Percentiles rank a stretch among this genome's conserved stretches.
phyloP scores from a whole-genome alignment of 2,797 vertebrate genomes.

The Darevskia nairensis region DNA sequence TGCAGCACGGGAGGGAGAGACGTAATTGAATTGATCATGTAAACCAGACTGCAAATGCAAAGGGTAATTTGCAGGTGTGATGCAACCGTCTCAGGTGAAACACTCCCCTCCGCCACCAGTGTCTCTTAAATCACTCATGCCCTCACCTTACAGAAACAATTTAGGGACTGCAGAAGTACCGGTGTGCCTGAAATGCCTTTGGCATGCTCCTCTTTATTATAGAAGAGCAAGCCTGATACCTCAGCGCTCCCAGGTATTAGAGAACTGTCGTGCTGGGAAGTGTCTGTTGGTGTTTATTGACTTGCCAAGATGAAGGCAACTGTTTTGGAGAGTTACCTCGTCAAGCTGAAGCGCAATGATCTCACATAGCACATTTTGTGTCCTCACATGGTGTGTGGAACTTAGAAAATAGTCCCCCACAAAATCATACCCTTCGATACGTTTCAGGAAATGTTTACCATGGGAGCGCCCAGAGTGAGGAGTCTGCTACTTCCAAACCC shows the following conservation, averaged over 20 bases:
- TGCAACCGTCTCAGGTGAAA: not conserved
- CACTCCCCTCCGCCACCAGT: not conserved
- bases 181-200: not conserved
- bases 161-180: not conserved
- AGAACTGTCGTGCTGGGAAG: not conserved
- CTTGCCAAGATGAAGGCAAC: constrained; percentile 30
- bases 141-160: not conserved
- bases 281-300: not conserved
- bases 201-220: not conserved
- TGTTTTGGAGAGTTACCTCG: constrained; percentile 22
- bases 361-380: not conserved
- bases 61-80: not conserved
- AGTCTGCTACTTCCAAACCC: constrained; percentile 6
- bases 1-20: not conserved
- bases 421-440: not conserved
- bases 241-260: not conserved
- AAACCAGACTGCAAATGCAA: not conserved
- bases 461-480: constrained; percentile 30
- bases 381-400: not conserved
- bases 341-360: not conserved
- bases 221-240: not conserved
- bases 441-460: not conserved
- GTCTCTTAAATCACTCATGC: not conserved
- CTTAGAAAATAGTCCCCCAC: not conserved
- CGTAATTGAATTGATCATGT: not conserved